phyloP scores from a whole-genome alignment of 2,888 invertebrate genomes.

The Geotrupes spiniger region DNA sequence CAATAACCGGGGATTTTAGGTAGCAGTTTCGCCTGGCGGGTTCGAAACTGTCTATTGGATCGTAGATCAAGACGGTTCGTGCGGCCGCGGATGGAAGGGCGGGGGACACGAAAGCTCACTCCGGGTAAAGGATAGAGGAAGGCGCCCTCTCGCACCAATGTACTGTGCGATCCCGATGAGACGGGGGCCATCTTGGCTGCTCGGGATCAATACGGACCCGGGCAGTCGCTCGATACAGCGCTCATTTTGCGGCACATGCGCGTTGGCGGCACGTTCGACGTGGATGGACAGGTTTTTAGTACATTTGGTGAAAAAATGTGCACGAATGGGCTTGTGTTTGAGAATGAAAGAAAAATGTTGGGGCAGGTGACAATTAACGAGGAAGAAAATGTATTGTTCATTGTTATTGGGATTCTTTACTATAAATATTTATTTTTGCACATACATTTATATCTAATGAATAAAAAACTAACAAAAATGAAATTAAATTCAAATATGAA shows the following conservation, averaged over 20 bases:
- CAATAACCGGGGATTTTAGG: constrained; percentile 7
- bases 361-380: no score
- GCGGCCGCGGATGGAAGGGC: constrained; percentile 25
- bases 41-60: constrained; percentile 33
- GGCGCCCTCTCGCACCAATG: constrained; percentile 41
- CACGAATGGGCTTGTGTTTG: no score
- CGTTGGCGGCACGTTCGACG: constrained; percentile 17
- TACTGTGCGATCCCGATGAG: constrained; percentile 39
- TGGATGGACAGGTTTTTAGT: no score
- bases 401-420: no score
- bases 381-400: no score
- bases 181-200: constrained; percentile 47
- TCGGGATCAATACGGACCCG: constrained; percentile 44
- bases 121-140: constrained; percentile 37
- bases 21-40: constrained; percentile 8
- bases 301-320: no score
- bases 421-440: no score
- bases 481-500: no score
- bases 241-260: constrained; percentile 20
- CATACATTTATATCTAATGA: no score
- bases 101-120: constrained; percentile 17
- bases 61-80: constrained; percentile 41
- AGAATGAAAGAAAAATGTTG: no score
- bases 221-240: constrained; percentile 45
- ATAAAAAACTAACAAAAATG: no score